These are phyloP conservation scores for Heliothis virescens DNA, from an alignment of 1,140 invertebrate genomes.

Conservation along the genomic window DNA sequence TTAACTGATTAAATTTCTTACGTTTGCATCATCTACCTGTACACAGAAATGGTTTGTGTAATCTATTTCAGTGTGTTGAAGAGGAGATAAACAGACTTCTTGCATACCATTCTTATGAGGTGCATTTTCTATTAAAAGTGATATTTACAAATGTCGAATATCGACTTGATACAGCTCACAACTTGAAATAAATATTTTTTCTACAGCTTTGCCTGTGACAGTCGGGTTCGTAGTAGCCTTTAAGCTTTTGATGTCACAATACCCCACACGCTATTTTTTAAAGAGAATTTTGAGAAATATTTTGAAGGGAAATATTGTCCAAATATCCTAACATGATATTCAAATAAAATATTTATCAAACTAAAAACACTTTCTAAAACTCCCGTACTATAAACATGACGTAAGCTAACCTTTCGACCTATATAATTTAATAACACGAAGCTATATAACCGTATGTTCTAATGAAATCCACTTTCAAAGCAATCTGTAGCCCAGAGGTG, in stretches of 20 bases:
- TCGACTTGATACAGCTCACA: too few relatives aligned
- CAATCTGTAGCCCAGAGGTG: constrained; percentile 64
- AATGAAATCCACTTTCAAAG: constrained; percentile 77
- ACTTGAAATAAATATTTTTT: too few relatives aligned
- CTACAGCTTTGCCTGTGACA: too few relatives aligned
- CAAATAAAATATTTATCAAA: background rate
- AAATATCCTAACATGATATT: too few relatives aligned
- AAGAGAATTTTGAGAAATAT: too few relatives aligned
- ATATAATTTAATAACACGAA: constrained; percentile 48
- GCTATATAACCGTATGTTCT: constrained; percentile 56
- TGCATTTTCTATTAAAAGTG: too few relatives aligned
- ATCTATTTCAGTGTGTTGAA: background rate
- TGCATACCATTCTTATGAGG: too few relatives aligned
- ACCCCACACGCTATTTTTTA: too few relatives aligned
- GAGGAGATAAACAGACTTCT: background rate
- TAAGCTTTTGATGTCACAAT: too few relatives aligned
- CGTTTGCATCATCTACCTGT: constrained; percentile 36
- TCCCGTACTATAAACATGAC: constrained; percentile 14
- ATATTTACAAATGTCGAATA: background rate
- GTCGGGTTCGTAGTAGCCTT: too few relatives aligned
- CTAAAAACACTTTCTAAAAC: constrained; percentile 32
- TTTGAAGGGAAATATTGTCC: too few relatives aligned
- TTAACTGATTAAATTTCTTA: constrained; percentile 61
- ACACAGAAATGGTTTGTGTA: constrained; percentile 4
- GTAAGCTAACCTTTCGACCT: constrained; percentile 40